These are phyloP conservation scores for Oxystoma pomonae DNA, from an alignment of 2,888 invertebrate genomes.

Conservation along the genomic window DNA sequence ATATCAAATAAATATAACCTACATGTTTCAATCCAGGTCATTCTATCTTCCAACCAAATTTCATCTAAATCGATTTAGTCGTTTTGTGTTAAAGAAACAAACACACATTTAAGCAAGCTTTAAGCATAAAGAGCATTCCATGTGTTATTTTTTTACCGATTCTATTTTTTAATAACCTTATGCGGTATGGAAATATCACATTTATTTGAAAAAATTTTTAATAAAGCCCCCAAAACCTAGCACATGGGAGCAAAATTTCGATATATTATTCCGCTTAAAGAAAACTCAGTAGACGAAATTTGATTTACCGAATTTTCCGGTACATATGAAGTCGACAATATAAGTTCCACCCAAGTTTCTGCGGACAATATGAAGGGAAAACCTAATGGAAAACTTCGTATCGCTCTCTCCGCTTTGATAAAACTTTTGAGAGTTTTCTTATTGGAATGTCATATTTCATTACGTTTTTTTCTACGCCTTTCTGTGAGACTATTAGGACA, in stretches of 20 bases:
- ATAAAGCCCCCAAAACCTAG: neutral
- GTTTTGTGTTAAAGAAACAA: too few species aligned
- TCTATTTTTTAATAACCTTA: too few species aligned
- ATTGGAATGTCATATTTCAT: neutral
- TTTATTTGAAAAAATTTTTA: neutral
- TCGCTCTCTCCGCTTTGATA: neutral
- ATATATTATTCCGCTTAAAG: neutral
- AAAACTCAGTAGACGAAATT: conserved; percentile 4
- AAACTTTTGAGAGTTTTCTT: neutral
- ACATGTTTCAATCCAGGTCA: too few species aligned
- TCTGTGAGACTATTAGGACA: too few species aligned
- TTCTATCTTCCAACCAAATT: too few species aligned
- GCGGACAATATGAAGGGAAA: conserved; percentile 11
- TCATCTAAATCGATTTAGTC: too few species aligned
- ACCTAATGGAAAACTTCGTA: neutral
- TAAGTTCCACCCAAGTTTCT: conserved; percentile 12
- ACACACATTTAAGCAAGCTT: too few species aligned
- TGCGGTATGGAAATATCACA: too few species aligned
- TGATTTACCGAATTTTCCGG: conserved; percentile 16
- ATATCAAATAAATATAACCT: too few species aligned
- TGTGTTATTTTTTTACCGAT: too few species aligned
- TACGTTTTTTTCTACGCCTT: neutral
- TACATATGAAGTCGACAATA: conserved; percentile 17
- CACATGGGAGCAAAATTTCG: neutral
- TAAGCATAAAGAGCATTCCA: too few species aligned